These are phyloP conservation scores for Ibycter americanus DNA, from an alignment of 2,797 vertebrate genomes.

Conservation along the genomic window DNA sequence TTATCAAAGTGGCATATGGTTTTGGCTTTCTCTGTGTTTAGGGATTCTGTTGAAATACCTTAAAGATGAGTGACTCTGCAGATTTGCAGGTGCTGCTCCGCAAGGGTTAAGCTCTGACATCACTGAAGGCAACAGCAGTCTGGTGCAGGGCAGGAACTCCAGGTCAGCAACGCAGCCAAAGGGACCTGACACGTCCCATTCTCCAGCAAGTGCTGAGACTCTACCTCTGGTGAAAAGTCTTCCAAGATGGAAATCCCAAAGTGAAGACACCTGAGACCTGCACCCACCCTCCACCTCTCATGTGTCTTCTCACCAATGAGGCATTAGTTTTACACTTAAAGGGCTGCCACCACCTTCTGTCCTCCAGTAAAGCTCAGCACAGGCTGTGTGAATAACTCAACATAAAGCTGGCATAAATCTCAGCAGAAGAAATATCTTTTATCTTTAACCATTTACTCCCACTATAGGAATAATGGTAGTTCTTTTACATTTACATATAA, in stretches of 20 bases:
- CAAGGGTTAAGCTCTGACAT: neutral
- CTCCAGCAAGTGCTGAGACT: neutral
- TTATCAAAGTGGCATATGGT: neutral
- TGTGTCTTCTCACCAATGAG: neutral
- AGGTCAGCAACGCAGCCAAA: neutral
- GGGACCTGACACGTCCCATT: neutral
- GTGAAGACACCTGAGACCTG: neutral
- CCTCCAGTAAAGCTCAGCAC: neutral
- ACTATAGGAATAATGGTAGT: slow-evolving; percentile 79
- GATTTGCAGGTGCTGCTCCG: neutral
- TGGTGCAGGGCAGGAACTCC: neutral
- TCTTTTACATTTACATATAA: slow-evolving; percentile 78
- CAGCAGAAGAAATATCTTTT: slow-evolving; percentile 81
- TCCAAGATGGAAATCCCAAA: neutral
- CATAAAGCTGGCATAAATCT: slow-evolving; percentile 67
- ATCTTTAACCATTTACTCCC: slow-evolving; percentile 81
- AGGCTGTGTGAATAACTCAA: slow-evolving; percentile 57
- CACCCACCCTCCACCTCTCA: neutral
- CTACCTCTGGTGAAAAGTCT: neutral
- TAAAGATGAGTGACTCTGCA: neutral
- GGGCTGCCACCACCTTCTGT: neutral
- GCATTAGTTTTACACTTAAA: neutral
- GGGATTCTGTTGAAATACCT: neutral
- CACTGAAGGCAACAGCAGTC: neutral
- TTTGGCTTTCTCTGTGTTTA: neutral